Conservation (phyloP, 2,888 invertebrate genomes). For the Nomada ruficornis region DNA sequence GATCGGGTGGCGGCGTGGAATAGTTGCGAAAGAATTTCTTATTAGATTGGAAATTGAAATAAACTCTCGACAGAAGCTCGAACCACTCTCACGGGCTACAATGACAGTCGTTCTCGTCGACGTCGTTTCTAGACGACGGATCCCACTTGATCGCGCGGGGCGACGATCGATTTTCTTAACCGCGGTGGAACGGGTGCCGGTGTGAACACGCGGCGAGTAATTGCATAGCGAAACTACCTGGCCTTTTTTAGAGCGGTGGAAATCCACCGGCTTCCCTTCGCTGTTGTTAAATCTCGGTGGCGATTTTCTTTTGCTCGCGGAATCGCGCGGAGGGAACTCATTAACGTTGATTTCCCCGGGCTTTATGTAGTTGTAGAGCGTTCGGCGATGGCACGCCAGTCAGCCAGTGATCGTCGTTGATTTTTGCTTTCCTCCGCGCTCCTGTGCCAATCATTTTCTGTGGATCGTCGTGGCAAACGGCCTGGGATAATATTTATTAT, state of each 20-base stretch:
- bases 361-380: neutral
- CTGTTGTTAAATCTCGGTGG: conserved; percentile 3
- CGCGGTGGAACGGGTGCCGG: neutral
- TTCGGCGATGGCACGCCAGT: neutral
- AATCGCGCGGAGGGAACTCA: conserved; percentile 1
- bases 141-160: conserved; percentile 35
- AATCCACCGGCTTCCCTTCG: neutral
- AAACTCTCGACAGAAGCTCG: conserved; percentile 57
- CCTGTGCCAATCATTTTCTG: neutral
- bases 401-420: conserved; percentile 1
- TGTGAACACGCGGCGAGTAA: conserved; percentile 41
- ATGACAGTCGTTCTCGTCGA: conserved; percentile 52
- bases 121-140: conserved; percentile 32
- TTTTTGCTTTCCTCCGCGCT: neutral
- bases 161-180: conserved; percentile 46
- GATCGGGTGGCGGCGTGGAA: conserved; percentile 29
- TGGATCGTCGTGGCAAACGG: neutral
- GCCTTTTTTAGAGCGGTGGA: conserved; percentile 4
- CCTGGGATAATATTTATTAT: too few relatives aligned
- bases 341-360: conserved; percentile 3
- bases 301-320: conserved; percentile 4
- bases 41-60: conserved; percentile 80
- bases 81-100: conserved; percentile 34
- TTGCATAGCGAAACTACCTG: conserved; percentile 44
- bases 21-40: conserved; percentile 77